Evolutionary conservation across 1,140 invertebrate species (phyloP), one percentile per base, ranked within the genome.

Genomic region (Dreissena rostriformis): DNA sequence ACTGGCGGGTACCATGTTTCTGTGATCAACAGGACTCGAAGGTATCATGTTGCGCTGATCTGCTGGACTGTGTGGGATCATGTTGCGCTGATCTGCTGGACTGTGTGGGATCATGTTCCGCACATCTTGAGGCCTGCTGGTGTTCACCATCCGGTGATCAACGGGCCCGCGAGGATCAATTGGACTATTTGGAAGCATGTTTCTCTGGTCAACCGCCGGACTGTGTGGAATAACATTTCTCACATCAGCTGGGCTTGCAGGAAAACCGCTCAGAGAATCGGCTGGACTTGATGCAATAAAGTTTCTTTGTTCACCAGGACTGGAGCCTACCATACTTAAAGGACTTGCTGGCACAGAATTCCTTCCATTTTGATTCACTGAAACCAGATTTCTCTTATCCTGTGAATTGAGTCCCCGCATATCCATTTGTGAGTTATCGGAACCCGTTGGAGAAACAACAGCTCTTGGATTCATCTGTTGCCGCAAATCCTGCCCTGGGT

Each of bases 271-370:
- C 7, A 65, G 49, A 19, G 77, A 52, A 39, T 79, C 77, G 22
- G 61, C 77, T 29, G 77, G 77, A 61, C 77, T 79, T 11, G 65
- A 68, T 15, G 77, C 28, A 57, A 79, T 51, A 24, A 70, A 68
- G 29, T 79, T 79, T 52, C 77, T 79, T 28, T 19, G 66, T 11
- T 79, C 77, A 12, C 51, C 77, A 28, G 77, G 67, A 22, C 77
- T 79, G 0, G 77, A 55, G 19, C 51, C 77, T n/a, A 66, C 67
- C 24, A 79, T 53, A 53, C 55, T 79, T 53, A 66, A 65, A 0
- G 77, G 77, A 28, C 77, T 79, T 0, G 77, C 66, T 53, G 77
- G 77, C 52, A 79, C 52, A n/a, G 53, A 68, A 71, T 79, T 79
- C 39, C 65, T 26, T 17, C 51, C 51, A 22, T 79, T 67, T 28